Conservation (phyloP, 2,113 vertebrate species). For the Pelusios castaneus region DNA sequence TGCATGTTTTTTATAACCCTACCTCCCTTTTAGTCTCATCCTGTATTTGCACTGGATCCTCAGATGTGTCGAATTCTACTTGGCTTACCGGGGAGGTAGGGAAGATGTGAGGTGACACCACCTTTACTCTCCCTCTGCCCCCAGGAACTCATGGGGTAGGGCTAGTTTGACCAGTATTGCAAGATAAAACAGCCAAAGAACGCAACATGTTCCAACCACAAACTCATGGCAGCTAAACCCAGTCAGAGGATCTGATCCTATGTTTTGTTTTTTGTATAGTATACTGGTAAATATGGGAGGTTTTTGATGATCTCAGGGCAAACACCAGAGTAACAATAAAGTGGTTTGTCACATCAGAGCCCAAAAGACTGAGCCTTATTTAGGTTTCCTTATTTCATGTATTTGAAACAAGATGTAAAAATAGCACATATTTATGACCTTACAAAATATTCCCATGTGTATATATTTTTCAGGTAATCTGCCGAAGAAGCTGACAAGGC, state of each 20-base stretch:
- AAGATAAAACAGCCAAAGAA: background rate
- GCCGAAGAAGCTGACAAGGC: background rate
- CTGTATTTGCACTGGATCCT: background rate
- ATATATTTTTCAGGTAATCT: background rate
- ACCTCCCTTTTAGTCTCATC: background rate
- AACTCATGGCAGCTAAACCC: background rate
- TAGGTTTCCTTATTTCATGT: background rate
- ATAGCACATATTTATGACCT: background rate
- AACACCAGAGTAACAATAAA: background rate
- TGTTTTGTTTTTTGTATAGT: background rate
- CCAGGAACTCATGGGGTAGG: background rate
- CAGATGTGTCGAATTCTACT: fast-evolving
- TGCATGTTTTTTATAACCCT: background rate
- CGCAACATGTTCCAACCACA: background rate
- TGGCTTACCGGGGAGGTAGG: background rate
- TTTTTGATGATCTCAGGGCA: background rate
- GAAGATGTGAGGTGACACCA: background rate
- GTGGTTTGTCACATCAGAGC: background rate
- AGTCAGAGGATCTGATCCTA: background rate
- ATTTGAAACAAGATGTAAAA: background rate
- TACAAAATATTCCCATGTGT: background rate
- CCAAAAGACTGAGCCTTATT: background rate
- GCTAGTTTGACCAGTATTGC: background rate
- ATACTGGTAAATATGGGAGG: background rate
- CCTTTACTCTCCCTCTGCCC: background rate